Evolutionary conservation across 2,797 vertebrate genomes (phyloP).

Genomic region (Natrix natrix): DNA sequence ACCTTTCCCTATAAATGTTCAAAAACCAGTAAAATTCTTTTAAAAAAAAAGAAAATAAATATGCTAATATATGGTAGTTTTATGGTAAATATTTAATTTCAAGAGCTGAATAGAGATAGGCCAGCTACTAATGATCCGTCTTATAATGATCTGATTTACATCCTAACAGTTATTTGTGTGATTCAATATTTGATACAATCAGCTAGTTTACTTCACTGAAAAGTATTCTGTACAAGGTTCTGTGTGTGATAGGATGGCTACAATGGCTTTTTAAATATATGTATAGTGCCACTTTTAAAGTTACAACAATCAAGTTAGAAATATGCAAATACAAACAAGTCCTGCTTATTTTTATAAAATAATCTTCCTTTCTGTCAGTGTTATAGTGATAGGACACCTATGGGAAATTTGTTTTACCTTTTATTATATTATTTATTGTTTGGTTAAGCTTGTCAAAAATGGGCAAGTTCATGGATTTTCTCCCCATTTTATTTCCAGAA

Average conservation of each 20-base stretch:
- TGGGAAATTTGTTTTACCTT: constrained; percentile 6
- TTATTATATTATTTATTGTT: not conserved
- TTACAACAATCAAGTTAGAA: not conserved
- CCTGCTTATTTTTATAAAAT: not conserved
- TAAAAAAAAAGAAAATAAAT: not conserved
- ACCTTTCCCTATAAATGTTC: no score
- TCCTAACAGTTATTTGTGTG: not conserved
- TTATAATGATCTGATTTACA: not conserved
- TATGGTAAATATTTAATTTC: not conserved
- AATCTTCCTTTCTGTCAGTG: not conserved
- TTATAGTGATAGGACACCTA: not conserved
- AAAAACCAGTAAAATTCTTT: no score
- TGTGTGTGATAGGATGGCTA: not conserved
- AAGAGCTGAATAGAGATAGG: not conserved
- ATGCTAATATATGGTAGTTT: not conserved
- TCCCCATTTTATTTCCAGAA: not conserved
- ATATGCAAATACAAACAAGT: not conserved
- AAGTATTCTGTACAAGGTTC: not conserved
- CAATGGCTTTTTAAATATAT: not conserved
- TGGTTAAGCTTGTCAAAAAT: not conserved
- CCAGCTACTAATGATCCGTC: not conserved
- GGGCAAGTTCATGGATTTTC: not conserved
- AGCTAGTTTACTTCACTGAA: not conserved
- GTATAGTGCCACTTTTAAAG: not conserved
- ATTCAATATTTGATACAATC: not conserved